These are phyloP conservation scores for Sebastes minor DNA, from an alignment of 2,797 vertebrate species.

Conservation along the genomic window DNA sequence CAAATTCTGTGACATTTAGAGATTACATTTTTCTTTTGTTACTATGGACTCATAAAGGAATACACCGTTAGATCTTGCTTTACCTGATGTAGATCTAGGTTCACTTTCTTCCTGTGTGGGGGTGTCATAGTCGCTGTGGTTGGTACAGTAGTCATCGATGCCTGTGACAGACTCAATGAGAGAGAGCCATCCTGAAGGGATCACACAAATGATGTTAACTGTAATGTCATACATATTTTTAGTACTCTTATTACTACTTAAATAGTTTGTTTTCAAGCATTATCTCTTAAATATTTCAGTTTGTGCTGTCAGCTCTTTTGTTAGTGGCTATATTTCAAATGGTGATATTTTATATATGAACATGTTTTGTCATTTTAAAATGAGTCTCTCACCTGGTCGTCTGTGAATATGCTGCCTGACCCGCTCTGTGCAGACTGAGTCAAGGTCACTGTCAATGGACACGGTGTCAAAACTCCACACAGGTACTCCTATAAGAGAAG, in stretches of 20 bases:
- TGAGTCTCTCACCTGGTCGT: constrained; percentile 54
- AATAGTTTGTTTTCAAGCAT: background rate
- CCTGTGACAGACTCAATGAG: constrained; percentile 40
- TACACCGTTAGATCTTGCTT: background rate
- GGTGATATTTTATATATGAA: background rate
- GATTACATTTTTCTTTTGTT: background rate
- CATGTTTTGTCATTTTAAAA: background rate
- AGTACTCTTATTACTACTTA: background rate
- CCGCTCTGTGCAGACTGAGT: constrained; percentile 74
- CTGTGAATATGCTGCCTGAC: constrained; percentile 67
- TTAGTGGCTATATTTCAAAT: background rate
- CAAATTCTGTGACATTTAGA: background rate
- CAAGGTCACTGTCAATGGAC: constrained; percentile 80
- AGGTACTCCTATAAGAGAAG: constrained; percentile 67
- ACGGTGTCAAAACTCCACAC: constrained; percentile 76
- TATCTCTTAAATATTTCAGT: background rate
- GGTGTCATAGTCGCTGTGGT: constrained; percentile 55
- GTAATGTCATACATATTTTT: background rate
- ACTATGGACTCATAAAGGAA: background rate
- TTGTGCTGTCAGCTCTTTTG: background rate
- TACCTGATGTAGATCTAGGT: constrained; percentile 33
- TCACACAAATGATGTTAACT: background rate
- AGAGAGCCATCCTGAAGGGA: constrained; percentile 41
- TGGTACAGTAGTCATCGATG: constrained; percentile 33
- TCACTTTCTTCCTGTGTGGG: constrained; percentile 41